Conservation (phyloP, 2,113 vertebrate species). For the Neolamprologus brichardi region DNA sequence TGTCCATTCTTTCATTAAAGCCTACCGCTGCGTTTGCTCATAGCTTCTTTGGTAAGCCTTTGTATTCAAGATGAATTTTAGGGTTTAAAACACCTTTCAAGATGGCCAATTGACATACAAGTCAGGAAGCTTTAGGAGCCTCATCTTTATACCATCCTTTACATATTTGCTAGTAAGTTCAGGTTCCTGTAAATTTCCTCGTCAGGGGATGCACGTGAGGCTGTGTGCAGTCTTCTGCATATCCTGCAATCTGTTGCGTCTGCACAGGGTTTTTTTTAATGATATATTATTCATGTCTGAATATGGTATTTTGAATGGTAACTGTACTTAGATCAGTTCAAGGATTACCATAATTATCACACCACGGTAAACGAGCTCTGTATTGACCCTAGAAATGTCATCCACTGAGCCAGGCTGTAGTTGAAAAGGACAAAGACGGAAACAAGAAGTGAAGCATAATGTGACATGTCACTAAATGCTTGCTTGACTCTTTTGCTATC, state of each 20-base stretch:
- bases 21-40: not conserved
- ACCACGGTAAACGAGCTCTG: not conserved
- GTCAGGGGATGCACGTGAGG: not conserved
- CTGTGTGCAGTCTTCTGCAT: not conserved
- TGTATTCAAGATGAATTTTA: not conserved
- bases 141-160: not conserved
- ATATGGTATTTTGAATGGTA: not conserved
- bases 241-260: not conserved
- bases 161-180: not conserved
- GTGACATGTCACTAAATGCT: conserved; percentile 1
- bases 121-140: not conserved
- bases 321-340: not conserved
- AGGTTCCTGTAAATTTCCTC: not conserved
- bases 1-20: not conserved
- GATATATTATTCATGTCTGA: not conserved
- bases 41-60: not conserved
- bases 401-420: not conserved
- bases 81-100: not conserved
- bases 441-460: not conserved
- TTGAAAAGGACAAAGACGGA: not conserved
- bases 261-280: not conserved
- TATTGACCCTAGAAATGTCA: not conserved
- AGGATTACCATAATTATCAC: not conserved
- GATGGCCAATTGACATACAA: not conserved
- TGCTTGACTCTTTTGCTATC: conserved; percentile 9